Base-by-base conservation (phyloP, 1,140 invertebrate species). In the Gryon sp. region DNA sequence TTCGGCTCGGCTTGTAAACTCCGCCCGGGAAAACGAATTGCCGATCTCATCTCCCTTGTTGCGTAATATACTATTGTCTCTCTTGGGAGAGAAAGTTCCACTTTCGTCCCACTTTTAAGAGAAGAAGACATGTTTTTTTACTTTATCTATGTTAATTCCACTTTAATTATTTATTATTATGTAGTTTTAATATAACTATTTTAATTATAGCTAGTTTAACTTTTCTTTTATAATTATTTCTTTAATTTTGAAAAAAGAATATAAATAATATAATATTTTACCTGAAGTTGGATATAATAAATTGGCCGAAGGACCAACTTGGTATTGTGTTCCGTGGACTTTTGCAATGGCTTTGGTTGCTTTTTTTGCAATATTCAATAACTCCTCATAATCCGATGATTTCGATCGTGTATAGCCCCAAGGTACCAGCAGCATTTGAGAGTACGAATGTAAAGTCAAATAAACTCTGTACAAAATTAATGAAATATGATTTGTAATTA, bases 361-460 rank as follows among this genome's bases (percentile, higher is more conserved):
- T 76, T 91, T 91, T 20, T 90, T 91, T 0, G 92, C 95, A n/a
- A 95, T 90, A 15, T 84, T 88, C 63, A 93, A 88, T 18, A 96
- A 85, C 24, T 96, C 94, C 16, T 91, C 87, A 76, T 94, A 92
- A 85, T 96, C 94, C 41, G 91, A 87, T 0, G 93, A 92, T 26
- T 92, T 90, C 11, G 90, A 88, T 55, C 91, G 91, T 45, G 94
- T 93, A 81, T 94, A 95, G 14, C 95, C 94, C 94, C 95, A 97
- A 1, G 95, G 95, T 59, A 95, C 92, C 6, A 97, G 89, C 81
- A 96, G 92, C 88, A 96, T 95, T 88, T 97, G 95, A 0, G 95
- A 94, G 80, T 97, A 98, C 36, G 95, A 95, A 84, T 98, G 96
- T 76, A 97, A 92, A 1, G 95, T 95, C 16, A 97, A 81, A 70